Percentiles rank a stretch among this genome's conserved stretches.
phyloP scores from a whole-genome alignment of 1,140 invertebrate species.

The Papilio dardanus region DNA sequence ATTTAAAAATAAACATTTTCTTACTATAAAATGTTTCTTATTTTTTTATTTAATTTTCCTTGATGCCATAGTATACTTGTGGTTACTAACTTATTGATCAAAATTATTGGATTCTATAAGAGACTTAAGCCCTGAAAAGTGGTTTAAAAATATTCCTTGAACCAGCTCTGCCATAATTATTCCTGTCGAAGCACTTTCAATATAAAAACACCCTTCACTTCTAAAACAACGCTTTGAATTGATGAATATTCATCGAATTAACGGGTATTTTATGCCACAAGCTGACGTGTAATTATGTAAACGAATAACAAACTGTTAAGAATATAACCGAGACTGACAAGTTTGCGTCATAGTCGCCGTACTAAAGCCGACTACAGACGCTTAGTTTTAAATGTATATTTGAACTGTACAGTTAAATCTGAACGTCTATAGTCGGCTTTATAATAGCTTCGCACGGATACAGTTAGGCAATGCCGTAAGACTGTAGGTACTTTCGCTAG shows the following conservation, averaged over 20 bases:
- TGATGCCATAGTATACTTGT: background rate
- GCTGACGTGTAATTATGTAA: slow-evolving; percentile 7
- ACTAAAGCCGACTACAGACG: no score
- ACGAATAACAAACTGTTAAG: slow-evolving; percentile 14
- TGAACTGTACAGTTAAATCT: no score
- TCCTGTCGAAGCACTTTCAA: background rate
- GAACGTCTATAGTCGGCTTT: no score
- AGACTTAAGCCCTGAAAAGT: background rate
- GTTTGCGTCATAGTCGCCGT: slow-evolving; percentile 1
- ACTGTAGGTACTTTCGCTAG: no score
- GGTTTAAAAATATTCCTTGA: background rate
- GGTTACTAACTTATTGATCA: background rate
- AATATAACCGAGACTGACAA: background rate
- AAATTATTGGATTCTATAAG: background rate
- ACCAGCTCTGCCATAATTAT: background rate
- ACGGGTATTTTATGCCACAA: slow-evolving; percentile 4
- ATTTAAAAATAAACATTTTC: background rate
- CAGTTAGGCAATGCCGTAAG: no score
- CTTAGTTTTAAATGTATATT: no score
- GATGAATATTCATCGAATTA: slow-evolving; percentile 19
- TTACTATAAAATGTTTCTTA: background rate
- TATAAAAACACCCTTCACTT: background rate
- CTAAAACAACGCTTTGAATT: slow-evolving; percentile 3
- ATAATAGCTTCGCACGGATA: no score
- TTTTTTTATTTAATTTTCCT: background rate